phyloP scores from a whole-genome alignment of 2,888 invertebrate species.

The Lepidochitona cinerea region DNA sequence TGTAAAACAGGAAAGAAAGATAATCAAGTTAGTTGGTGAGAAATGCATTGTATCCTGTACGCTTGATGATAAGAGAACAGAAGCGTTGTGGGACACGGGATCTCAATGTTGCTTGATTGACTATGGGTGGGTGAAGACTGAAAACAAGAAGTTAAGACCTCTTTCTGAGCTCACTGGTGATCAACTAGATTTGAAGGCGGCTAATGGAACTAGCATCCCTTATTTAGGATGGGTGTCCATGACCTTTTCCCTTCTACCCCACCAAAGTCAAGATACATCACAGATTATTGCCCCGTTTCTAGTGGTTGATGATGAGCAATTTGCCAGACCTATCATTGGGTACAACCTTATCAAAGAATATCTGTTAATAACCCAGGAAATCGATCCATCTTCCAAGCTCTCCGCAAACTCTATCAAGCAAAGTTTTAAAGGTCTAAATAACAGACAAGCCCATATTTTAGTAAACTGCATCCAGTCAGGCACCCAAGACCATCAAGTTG shows the following conservation, averaged over 20 bases:
- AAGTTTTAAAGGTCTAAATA: no score
- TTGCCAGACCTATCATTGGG: constrained; percentile 10
- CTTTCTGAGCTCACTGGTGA: constrained; percentile 3
- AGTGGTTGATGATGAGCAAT: not conserved
- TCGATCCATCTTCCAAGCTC: no score
- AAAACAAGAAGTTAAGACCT: not conserved
- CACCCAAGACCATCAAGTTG: no score
- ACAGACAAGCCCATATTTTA: no score
- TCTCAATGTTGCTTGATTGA: not conserved
- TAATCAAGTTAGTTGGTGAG: not conserved
- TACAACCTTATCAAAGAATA: constrained; percentile 10
- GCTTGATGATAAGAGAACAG: not conserved
- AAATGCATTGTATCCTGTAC: not conserved
- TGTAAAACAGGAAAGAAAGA: constrained; percentile 2
- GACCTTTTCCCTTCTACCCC: not conserved
- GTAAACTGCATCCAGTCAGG: no score
- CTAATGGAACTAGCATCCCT: constrained; percentile 8
- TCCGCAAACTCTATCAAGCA: no score
- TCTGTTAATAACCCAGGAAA: no score
- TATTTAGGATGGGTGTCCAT: constrained; percentile 4
- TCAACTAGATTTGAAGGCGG: not conserved
- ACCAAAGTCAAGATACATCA: no score
- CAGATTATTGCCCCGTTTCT: no score
- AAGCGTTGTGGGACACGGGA: constrained; percentile 11
- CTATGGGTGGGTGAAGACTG: not conserved